phyloP scores from a whole-genome alignment of 2,888 invertebrate species.

The Scaptomyza polygonia region DNA sequence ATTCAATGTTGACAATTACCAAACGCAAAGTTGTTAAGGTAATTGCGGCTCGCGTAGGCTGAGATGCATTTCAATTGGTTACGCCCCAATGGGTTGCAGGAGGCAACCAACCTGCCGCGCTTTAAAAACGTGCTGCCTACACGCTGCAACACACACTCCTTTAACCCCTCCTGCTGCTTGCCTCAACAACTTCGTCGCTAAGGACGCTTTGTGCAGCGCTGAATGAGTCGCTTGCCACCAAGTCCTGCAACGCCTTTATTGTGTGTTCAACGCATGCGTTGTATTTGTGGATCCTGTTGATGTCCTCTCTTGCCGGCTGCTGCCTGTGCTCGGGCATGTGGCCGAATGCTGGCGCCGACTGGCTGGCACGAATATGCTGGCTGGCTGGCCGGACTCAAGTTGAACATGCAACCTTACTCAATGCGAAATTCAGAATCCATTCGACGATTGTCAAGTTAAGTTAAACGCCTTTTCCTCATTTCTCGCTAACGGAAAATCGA shows the following conservation, averaged over 20 bases:
- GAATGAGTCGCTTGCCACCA: slow-evolving; percentile 36
- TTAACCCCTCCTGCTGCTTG: background rate
- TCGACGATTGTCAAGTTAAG: slow-evolving; percentile 82
- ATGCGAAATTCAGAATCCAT: slow-evolving; percentile 82
- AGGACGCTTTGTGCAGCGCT: slow-evolving; percentile 59
- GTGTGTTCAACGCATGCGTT: slow-evolving; percentile 62
- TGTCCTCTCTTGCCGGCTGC: slow-evolving; percentile 52
- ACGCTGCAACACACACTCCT: background rate
- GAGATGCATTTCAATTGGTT: slow-evolving; percentile 71
- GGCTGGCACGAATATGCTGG: slow-evolving; percentile 15
- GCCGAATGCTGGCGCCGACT: slow-evolving; percentile 51
- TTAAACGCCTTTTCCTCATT: slow-evolving; percentile 75
- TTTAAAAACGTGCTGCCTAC: slow-evolving; percentile 23
- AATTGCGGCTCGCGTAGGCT: slow-evolving; percentile 65
- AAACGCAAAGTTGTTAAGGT: slow-evolving; percentile 70
- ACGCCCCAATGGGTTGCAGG: slow-evolving; percentile 28
- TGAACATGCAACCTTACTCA: slow-evolving; percentile 78
- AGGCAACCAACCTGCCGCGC: background rate
- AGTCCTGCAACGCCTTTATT: slow-evolving; percentile 43
- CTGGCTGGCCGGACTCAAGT: slow-evolving; percentile 38
- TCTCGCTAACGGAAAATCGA: slow-evolving; percentile 58
- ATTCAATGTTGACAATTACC: slow-evolving; percentile 69
- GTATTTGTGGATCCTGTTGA: slow-evolving; percentile 68
- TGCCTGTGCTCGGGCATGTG: slow-evolving; percentile 36
- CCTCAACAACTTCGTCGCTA: slow-evolving; percentile 14